Percentiles rank a stretch among this genome's conserved stretches.
Conservation (phyloP, 2,888 invertebrate genomes). For the Cistogaster globosa region DNA sequence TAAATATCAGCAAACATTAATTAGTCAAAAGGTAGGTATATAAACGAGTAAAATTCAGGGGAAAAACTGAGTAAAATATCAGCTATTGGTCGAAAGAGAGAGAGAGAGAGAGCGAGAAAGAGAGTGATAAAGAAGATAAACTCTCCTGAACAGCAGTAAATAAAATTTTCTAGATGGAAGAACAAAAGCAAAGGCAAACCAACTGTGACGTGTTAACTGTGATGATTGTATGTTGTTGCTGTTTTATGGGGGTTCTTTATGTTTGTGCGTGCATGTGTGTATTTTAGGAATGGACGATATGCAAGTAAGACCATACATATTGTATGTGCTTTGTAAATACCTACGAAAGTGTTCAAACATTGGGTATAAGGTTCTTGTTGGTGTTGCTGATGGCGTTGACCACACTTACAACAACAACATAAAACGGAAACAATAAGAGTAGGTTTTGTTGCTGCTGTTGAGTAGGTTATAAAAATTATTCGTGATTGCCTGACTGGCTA, state of each 20-base stretch:
- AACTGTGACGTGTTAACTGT: slow-evolving; percentile 61
- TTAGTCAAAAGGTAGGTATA: too few relatives aligned
- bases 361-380: slow-evolving; percentile 12
- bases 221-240: slow-evolving; percentile 55
- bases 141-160: slow-evolving; percentile 21
- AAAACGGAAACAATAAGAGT: slow-evolving; percentile 62
- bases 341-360: neutral
- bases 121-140: too few relatives aligned
- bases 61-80: slow-evolving; percentile 64
- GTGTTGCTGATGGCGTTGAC: slow-evolving; percentile 64
- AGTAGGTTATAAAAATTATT: slow-evolving; percentile 18
- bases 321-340: too few relatives aligned
- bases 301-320: neutral
- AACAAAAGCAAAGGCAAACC: slow-evolving; percentile 17
- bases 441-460: slow-evolving; percentile 20
- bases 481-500: slow-evolving; percentile 18
- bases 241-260: slow-evolving; percentile 34
- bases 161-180: neutral
- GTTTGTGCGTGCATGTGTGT: slow-evolving; percentile 12
- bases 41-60: slow-evolving; percentile 30
- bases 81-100: slow-evolving; percentile 64
- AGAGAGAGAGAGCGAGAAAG: slow-evolving; percentile 16
- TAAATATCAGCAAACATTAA: too few relatives aligned
- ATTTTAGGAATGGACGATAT: slow-evolving; percentile 19
- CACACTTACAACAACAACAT: slow-evolving; percentile 46